These are phyloP conservation scores for Chiridota heheva DNA, from an alignment of 35 echinoderm and acorn worm species.

Conservation along the genomic window DNA sequence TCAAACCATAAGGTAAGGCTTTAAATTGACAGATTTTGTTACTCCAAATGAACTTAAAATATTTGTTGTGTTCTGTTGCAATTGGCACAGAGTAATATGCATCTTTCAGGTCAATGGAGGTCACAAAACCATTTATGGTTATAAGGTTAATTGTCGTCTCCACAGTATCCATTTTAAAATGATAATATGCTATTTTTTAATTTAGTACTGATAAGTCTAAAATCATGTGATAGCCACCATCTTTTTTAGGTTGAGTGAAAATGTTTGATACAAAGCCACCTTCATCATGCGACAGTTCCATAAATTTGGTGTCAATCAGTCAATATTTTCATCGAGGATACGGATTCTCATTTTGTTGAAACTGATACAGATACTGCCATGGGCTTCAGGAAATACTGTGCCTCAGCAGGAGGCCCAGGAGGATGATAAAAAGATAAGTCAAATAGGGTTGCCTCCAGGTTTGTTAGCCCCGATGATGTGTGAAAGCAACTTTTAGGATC, in stretches of 20 bases:
- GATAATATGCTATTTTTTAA: conserved; percentile 33
- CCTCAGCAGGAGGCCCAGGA: too few species aligned
- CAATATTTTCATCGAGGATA: too few species aligned
- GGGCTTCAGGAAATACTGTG: too few species aligned
- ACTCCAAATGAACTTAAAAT: conserved; percentile 43
- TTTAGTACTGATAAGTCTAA: conserved; percentile 37
- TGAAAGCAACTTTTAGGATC: neutral
- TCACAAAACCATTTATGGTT: conserved; percentile 24
- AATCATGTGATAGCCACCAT: conserved; percentile 27
- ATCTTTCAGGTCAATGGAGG: conserved; percentile 55
- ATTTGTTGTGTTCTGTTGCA: conserved; percentile 29
- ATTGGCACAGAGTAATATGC: conserved; percentile 53
- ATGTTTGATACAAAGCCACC: conserved; percentile 3
- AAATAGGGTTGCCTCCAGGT: neutral
- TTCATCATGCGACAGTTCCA: too few species aligned
- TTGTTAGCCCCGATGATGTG: neutral
- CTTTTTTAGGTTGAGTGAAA: conserved; percentile 15
- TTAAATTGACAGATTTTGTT: conserved; percentile 32
- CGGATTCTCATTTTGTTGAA: too few species aligned
- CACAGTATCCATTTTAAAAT: conserved; percentile 67
- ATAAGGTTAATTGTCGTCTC: conserved; percentile 18
- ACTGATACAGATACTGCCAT: too few species aligned
- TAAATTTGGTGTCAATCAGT: too few species aligned
- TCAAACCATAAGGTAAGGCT: conserved; percentile 44
- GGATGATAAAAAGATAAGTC: too few species aligned